Percentiles rank a stretch among this genome's conserved stretches.
Evolutionary conservation across 2,888 invertebrate species (phyloP).

Genomic region (Allacma fusca): DNA sequence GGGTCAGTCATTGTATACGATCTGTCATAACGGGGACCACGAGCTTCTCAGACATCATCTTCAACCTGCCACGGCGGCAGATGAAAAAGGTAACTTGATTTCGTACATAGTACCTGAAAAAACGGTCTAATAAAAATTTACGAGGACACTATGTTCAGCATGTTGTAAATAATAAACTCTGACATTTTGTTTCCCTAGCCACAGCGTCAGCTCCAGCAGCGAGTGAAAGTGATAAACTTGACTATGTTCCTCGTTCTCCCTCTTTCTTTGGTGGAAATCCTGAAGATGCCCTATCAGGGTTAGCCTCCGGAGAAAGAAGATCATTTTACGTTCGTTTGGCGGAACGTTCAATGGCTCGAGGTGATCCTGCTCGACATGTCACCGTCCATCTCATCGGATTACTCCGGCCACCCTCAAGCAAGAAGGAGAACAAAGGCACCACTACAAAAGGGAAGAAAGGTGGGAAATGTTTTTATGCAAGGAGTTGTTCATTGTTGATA

Average conservation of each 20-base stretch:
- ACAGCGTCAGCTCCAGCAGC: not conserved
- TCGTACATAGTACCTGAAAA: not conserved
- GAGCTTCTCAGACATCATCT: constrained; percentile 64
- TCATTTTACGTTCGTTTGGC: constrained; percentile 67
- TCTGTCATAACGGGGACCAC: constrained; percentile 82
- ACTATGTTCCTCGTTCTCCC: constrained; percentile 61
- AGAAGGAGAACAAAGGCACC: constrained; percentile 55
- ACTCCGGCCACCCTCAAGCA: constrained; percentile 63
- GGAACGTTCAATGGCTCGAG: constrained; percentile 74
- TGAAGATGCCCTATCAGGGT: constrained; percentile 60
- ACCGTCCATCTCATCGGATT: constrained; percentile 75
- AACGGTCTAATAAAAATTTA: not conserved
- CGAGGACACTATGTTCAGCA: not conserved
- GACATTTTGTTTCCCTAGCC: not conserved
- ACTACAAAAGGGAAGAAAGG: constrained; percentile 60
- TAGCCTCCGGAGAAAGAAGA: constrained; percentile 64
- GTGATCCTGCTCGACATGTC: constrained; percentile 77
- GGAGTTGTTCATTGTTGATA: constrained; percentile 2
- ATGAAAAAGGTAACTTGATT: constrained; percentile 51
- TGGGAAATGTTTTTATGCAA: constrained; percentile 26
- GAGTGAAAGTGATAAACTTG: constrained; percentile 41
- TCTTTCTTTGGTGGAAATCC: constrained; percentile 61
- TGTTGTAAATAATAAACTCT: not conserved
- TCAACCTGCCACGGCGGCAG: constrained; percentile 58
- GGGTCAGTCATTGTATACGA: constrained; percentile 81